Evolutionary conservation across 2,797 vertebrate species (phyloP).

Genomic region (Pipistrellus kuhlii): DNA sequence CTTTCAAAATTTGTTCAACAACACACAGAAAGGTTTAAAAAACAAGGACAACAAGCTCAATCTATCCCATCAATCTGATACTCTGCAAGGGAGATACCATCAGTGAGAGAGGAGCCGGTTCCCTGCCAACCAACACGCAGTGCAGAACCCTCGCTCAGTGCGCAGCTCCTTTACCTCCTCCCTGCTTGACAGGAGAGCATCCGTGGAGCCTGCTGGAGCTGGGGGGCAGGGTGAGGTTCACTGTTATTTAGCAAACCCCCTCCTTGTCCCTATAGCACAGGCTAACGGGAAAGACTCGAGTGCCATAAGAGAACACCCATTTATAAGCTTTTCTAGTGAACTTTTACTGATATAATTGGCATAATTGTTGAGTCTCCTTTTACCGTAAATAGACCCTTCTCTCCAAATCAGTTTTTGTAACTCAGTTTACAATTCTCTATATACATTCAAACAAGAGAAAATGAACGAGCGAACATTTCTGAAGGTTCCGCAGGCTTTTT

Average conservation of each 20-base stretch:
- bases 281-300: not conserved
- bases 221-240: not conserved
- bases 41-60: not conserved
- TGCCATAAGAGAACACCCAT: not conserved
- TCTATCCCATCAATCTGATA: fast-evolving
- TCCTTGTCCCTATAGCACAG: not conserved
- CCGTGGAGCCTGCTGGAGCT: not conserved
- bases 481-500: not conserved
- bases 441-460: not conserved
- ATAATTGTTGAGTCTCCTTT: not conserved
- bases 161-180: not conserved
- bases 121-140: not conserved
- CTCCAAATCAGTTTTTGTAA: not conserved
- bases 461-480: not conserved
- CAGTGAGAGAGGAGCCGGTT: not conserved
- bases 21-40: no score
- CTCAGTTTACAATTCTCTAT: not conserved
- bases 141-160: not conserved
- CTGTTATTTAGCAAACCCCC: not conserved
- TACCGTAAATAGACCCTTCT: not conserved
- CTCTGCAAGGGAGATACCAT: not conserved
- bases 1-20: not conserved
- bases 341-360: fast-evolving
- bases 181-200: not conserved
- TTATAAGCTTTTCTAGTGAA: not conserved